A percentile compares a stretch with the other conserved stretches of the same genome.
Evolutionary conservation across 2,113 vertebrate species (phyloP).

Genomic region (Lepisosteus oculatus): DNA sequence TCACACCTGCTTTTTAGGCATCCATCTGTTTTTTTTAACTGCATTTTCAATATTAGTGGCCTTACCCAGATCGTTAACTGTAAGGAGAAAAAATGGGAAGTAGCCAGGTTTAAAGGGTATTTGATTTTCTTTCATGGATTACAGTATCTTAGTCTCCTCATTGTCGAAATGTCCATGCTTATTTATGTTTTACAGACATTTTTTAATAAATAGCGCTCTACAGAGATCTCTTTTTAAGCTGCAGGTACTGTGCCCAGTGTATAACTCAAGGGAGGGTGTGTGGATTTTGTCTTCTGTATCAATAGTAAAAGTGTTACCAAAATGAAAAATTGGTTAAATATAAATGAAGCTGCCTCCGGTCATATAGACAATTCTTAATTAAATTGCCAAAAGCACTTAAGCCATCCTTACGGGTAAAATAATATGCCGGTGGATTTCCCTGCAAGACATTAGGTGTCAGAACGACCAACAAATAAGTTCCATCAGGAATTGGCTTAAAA

Average conservation of each 20-base stretch:
- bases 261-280: neutral
- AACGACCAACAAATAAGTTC: slow-evolving; percentile 36
- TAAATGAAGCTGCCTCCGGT: slow-evolving; percentile 17
- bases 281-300: neutral
- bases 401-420: slow-evolving; percentile 22
- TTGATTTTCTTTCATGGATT: neutral
- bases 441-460: slow-evolving; percentile 42
- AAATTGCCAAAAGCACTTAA: slow-evolving; percentile 33
- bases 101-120: neutral
- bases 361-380: slow-evolving; percentile 15
- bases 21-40: neutral
- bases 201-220: neutral
- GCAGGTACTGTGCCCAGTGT: neutral
- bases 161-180: no score
- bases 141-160: no score
- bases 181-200: no score
- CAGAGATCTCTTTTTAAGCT: neutral
- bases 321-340: slow-evolving; percentile 38
- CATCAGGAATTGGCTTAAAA: slow-evolving; percentile 43
- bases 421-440: slow-evolving; percentile 32
- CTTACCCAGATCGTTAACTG: slow-evolving; percentile 15
- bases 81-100: neutral
- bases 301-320: slow-evolving; percentile 17
- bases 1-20: neutral
- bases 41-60: neutral